Evolutionary conservation across 2,113 vertebrate genomes (phyloP), one percentile per base, ranked within the genome.

Genomic region (Nothoprocta perdicaria): DNA sequence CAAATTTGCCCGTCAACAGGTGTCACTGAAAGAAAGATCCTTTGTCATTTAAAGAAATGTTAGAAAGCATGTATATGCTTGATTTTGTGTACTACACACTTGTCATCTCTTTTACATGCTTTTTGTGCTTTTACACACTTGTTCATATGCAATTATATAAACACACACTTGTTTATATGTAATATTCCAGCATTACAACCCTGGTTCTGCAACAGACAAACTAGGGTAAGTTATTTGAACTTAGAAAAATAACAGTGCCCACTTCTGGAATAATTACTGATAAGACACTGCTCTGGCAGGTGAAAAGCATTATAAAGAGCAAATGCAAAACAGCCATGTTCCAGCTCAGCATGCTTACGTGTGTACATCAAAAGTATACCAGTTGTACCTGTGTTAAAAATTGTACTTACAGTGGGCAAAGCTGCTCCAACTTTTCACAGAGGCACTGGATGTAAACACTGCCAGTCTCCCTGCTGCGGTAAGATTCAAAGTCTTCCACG

Each of bases 381-480:
- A 88, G 40, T 74, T 13, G 9, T 24, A 65, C 23, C 17, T 8
- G 41, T 41, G 77, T 41, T 86, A 82, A 62, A 85, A 82, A 2
- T 5, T 80, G 46, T 60, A 94, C 97, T 98, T 65, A 95, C 61
- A 3, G 91, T 73, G 57, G 96, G 80, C 92, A 97, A 58, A 80
- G 90, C 8, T 1, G 12, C n/a, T 12, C 2, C 80, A 99, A 94
- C 86, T 97, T 97, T 3, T 17, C 17, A 89, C 98, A 98, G 45
- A 99, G 97, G 84, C 96, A 91, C 6, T 98, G 98, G 90, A 98
- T 96, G 89, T 98, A 99, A 94, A 98, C 61, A 38, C 97, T 98
- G 65, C 98, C 98, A 0, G 9, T 75, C 9, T 1, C 0, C 1
- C 1, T 14, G 41, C 12, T 22, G 86, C 98, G 94, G 63, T 97